Conservation (phyloP, 2,888 invertebrate species). For the Ernsta delagoae region DNA sequence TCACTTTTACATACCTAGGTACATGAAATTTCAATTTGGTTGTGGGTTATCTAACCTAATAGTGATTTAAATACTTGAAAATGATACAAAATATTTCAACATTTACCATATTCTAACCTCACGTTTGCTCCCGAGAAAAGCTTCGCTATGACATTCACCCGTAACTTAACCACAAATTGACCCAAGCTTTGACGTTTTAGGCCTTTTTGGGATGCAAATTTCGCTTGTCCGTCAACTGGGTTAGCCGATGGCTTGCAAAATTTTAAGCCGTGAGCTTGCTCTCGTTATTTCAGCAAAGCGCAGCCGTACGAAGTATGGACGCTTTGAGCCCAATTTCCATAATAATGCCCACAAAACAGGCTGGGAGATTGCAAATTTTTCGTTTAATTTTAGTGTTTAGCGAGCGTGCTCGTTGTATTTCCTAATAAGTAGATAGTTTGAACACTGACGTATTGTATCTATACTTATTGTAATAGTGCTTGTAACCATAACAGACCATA, state of each 20-base stretch:
- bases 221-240: constrained; percentile 10
- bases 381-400: constrained; percentile 9
- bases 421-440: too few species aligned
- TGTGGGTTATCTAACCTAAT: too few species aligned
- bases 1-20: too few species aligned
- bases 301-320: constrained; percentile 40
- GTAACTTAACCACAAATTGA: constrained; percentile 8
- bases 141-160: not conserved
- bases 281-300: constrained; percentile 33
- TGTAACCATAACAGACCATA: too few species aligned
- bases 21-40: too few species aligned
- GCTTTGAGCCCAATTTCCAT: constrained; percentile 49
- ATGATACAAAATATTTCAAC: too few species aligned
- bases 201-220: constrained; percentile 11
- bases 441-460: too few species aligned
- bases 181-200: constrained; percentile 10
- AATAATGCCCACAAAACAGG: constrained; percentile 48
- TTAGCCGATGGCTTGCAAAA: constrained; percentile 15
- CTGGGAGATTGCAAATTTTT: constrained; percentile 35
- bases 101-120: not conserved
- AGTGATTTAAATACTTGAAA: too few species aligned
- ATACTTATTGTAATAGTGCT: too few species aligned
- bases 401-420: not conserved
- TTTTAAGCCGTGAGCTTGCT: constrained; percentile 8
- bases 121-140: not conserved